Base-by-base conservation (phyloP, 2,888 invertebrate genomes). In the Microdon myrmicae region DNA sequence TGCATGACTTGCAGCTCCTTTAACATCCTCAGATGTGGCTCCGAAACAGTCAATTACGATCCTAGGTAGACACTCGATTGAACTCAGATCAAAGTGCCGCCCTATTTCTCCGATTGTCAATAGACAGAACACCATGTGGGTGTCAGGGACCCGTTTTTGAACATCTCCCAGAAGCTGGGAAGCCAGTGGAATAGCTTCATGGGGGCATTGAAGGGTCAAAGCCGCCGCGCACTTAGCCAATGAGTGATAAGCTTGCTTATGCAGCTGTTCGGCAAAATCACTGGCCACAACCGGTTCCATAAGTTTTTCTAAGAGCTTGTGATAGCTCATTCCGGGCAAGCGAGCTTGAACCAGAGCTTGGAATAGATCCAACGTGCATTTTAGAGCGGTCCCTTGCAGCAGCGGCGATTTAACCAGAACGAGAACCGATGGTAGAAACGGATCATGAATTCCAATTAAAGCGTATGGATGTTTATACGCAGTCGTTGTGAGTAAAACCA, bases 71-170 rank as follows among this genome's bases (percentile, higher is more conserved):
- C 87, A 85, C 31, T 84, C 82, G 64, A 93, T 88, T 20, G 87
- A 84, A 72, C 90, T 92, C 58, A 95, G 81, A 79, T 94, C 92
- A 72, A 95, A 87, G 74, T 94, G 92, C 68, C 94, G 85, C 4
- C 99, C 99, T 71, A 99, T 96, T 84, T 99, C 99, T 0, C 98
- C 99, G 69, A 99, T 89, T 13, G 97, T 93, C 19, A 98, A 83
- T 55, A 99, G 82, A 14, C 96, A 92, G 82, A 99, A 97, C 72
- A 97, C 90, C 73, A 92, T 90, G 69, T 94, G 90, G 1, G 90
- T 86, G 76, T 94, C 94, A 9, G 72, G 71, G 54, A 83, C 84
- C 53, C 86, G 82, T 68, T 83, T 85, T 71, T 88, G 86, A 9
- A 91, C 86, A 75, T 92, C 91, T 59, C 85, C 84, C 68, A 92